Conservation (phyloP, 2,888 invertebrate species). For the Physocephala rufipes region DNA sequence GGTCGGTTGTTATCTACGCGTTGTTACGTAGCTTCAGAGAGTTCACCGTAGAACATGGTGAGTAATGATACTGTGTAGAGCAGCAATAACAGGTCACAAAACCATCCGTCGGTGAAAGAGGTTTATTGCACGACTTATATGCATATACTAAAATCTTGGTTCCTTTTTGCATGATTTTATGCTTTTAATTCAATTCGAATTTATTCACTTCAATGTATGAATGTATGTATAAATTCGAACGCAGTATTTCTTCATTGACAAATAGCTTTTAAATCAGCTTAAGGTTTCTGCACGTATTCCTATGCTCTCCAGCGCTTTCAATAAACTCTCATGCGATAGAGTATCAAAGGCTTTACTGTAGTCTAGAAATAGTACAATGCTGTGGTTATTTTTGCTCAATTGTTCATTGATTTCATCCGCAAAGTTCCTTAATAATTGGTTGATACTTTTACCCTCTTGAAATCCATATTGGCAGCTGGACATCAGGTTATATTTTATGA, state of each 20-base stretch:
- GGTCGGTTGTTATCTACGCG: no score
- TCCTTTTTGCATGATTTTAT: no score
- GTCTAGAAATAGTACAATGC: slow-evolving; percentile 10
- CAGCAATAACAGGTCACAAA: no score
- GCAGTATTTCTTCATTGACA: neutral
- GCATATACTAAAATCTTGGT: no score
- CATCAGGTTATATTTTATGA: slow-evolving; percentile 12
- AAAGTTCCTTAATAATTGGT: no score
- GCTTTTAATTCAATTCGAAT: no score
- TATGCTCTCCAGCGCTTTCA: slow-evolving; percentile 8
- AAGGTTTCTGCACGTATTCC: slow-evolving; percentile 15
- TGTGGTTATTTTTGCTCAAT: neutral
- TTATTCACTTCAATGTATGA: no score
- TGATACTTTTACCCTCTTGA: slow-evolving; percentile 32
- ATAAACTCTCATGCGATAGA: slow-evolving; percentile 14
- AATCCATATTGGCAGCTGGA: slow-evolving; percentile 13
- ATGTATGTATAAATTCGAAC: neutral
- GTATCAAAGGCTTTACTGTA: slow-evolving; percentile 36
- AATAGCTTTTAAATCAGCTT: slow-evolving; percentile 20
- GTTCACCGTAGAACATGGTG: no score
- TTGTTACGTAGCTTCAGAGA: no score
- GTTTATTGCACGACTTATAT: no score
- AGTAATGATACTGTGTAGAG: no score
- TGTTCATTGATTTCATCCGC: neutral
- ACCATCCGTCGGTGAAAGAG: no score